Evolutionary conservation across 2,888 invertebrate species (phyloP), one percentile per base, ranked within the genome.

Genomic region (Epistrophe eligans): DNA sequence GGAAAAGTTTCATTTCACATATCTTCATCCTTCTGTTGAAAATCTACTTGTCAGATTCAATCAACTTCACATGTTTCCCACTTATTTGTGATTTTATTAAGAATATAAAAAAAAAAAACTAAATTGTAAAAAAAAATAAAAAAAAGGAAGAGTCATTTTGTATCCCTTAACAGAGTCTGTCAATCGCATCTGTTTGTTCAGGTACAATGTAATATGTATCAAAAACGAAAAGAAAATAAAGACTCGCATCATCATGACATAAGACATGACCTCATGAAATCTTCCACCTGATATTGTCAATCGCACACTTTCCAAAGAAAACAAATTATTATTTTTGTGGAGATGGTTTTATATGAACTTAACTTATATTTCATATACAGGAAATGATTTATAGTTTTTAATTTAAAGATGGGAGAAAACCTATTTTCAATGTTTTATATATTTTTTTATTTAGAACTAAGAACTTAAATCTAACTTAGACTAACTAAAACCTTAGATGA

Each of bases 21-120:
- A 60, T 74, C 60, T 62, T 62, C 24, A 13, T 70, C 13, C 48
- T 62, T 57, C n/a, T 74, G 28, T 38, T 45, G 73, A 67, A 24
- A 66, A 82, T 72, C 74, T 71, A 62, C 72, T 80, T 84, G 84
- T 84, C 84, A 80, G 19, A 76, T 70, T 40, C 48, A 71, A 52
- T 77, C 67, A 17, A 73, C 24, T 60, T 43, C 35, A 15, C 48
- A n/a, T 43, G 57, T 35, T 38, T 35, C 32, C 71, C 55, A 62
- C 58, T 71, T 52, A 52, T 45, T 67, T 43, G 35, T n/a, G 71
- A 72, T 76, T 72, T 84, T 84, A 72, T 77, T 77, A 60, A 71
- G 45, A 77, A 24, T 24, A 24, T 3, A 24, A 79, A 48, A 62
- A 35, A 19, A 9, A 62, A 32, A 32, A 4, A 24, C 7, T 24